Conservation (phyloP, 2,113 vertebrate species). For the Candoia aspera region DNA sequence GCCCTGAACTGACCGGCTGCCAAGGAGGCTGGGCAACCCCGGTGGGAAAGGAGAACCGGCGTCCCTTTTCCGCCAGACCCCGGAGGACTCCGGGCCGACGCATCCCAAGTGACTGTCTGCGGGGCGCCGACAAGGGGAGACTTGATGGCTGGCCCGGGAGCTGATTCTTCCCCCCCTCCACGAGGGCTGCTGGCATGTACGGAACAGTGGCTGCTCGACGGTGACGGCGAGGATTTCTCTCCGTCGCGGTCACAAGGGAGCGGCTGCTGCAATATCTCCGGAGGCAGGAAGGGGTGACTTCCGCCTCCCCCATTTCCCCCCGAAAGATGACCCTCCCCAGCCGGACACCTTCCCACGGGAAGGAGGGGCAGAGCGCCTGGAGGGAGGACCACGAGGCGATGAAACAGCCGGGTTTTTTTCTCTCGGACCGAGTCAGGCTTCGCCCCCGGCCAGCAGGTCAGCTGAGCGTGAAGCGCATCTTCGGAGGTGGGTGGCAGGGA, state of each 20-base stretch:
- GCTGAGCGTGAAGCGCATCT: not conserved
- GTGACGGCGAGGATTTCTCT: too few species aligned
- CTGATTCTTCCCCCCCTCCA: not conserved
- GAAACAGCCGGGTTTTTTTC: not conserved
- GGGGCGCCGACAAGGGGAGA: not conserved
- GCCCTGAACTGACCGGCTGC: not conserved
- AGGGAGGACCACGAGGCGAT: not conserved
- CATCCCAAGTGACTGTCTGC: not conserved
- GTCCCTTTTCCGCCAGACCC: not conserved
- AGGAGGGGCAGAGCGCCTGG: not conserved
- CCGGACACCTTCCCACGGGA: not conserved
- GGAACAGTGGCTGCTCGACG: not conserved
- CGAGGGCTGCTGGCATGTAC: not conserved
- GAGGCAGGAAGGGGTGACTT: not conserved
- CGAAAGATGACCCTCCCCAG: not conserved
- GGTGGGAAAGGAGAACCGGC: not conserved
- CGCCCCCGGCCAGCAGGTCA: not conserved
- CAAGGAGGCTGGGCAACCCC: not conserved
- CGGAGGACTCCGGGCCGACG: not conserved
- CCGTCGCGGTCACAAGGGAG: too few species aligned
- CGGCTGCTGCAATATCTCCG: not conserved
- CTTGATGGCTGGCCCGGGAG: not conserved
- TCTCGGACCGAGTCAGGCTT: too few species aligned
- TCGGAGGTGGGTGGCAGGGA: not conserved
- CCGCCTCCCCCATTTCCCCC: too few species aligned